A percentile compares a stretch with the other conserved stretches of the same genome.
Evolutionary conservation across 2,797 vertebrate genomes (phyloP).

Genomic region (Zalophus californianus): DNA sequence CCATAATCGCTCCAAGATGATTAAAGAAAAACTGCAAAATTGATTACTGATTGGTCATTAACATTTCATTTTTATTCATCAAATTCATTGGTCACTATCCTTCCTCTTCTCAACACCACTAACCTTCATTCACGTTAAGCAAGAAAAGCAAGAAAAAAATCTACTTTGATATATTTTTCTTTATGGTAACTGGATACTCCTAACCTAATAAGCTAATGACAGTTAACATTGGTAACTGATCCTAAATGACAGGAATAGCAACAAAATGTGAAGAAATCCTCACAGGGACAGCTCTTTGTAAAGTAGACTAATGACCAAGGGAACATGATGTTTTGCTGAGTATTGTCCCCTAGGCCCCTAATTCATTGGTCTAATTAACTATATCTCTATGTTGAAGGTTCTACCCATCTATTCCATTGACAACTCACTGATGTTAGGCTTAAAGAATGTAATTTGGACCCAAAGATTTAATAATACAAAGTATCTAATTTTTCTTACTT

Average conservation of each 20-base stretch:
- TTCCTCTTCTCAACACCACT: not conserved
- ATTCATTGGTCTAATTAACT: conserved; percentile 55
- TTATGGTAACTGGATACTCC: not conserved
- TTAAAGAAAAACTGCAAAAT: conserved; percentile 5
- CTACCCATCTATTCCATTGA: not conserved
- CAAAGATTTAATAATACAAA: not conserved
- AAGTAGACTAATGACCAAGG: not conserved
- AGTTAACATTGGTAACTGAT: not conserved
- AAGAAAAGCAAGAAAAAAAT: not conserved
- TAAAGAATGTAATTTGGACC: not conserved
- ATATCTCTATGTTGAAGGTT: not conserved
- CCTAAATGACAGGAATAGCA: not conserved
- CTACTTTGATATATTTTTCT: not conserved
- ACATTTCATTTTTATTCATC: not conserved
- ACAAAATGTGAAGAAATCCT: not conserved
- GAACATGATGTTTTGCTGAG: not conserved
- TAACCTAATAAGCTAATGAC: not conserved
- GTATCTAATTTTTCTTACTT: not conserved
- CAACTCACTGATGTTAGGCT: not conserved
- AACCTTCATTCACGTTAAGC: not conserved
- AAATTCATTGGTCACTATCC: not conserved
- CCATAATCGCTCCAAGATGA: not conserved
- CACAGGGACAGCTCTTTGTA: not conserved
- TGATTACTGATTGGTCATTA: not conserved
- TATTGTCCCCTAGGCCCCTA: not conserved